phyloP scores from a whole-genome alignment of 1,140 invertebrate genomes.

The Pemphigus obesinymphae region DNA sequence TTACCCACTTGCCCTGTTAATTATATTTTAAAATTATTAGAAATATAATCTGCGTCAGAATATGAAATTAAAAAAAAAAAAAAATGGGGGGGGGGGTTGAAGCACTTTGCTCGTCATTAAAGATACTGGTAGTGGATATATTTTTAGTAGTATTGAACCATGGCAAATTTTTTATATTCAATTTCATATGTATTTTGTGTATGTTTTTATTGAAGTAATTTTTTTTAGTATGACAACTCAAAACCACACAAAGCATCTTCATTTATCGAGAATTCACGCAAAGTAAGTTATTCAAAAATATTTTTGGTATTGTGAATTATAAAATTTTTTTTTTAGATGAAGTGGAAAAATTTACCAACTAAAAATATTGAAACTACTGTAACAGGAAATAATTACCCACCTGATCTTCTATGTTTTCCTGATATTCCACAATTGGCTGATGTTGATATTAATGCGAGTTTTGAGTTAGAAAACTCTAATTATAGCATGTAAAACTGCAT shows the following conservation, averaged over 20 bases:
- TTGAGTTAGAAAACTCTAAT: conserved; percentile 19
- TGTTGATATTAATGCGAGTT: conserved; percentile 31
- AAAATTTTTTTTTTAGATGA: neutral
- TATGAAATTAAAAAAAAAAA: too few relatives aligned
- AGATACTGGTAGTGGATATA: too few relatives aligned
- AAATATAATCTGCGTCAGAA: too few relatives aligned
- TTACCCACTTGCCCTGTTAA: too few relatives aligned
- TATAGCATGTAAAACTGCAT: neutral
- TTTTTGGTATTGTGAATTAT: neutral
- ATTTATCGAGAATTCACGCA: neutral
- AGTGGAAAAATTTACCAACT: neutral
- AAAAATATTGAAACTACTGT: neutral
- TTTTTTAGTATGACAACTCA: neutral
- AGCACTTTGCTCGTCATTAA: too few relatives aligned
- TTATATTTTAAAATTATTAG: too few relatives aligned
- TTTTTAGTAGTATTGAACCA: too few relatives aligned
- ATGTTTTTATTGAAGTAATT: too few relatives aligned
- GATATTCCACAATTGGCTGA: conserved; percentile 31
- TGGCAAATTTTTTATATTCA: too few relatives aligned
- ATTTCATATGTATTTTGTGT: too few relatives aligned
- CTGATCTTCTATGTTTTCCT: conserved; percentile 24
- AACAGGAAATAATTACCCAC: neutral
- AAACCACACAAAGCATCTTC: neutral
- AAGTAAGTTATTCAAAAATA: neutral
- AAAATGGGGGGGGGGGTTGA: too few relatives aligned